Evolutionary conservation across 2,888 invertebrate species (phyloP), one percentile per base, ranked within the genome.

Genomic region (Dolichomitus sp.): DNA sequence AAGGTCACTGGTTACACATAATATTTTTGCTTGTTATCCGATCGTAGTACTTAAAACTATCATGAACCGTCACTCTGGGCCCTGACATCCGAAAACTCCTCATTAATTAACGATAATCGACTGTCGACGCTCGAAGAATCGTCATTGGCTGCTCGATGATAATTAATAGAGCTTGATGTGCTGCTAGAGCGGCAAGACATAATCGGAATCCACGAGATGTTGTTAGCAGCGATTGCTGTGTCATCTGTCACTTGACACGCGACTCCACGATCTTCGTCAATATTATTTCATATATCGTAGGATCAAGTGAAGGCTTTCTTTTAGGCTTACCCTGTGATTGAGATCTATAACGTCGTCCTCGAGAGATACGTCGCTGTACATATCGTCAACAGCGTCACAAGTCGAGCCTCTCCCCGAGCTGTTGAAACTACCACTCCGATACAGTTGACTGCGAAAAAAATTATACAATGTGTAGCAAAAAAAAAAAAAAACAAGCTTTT

Each of bases 321-420:
- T 30, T 7, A 2, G n/a, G 89, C 92, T 92, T 89, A 98, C 99
- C 96, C 98, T 98, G 94, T 98, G 98, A 94, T 97, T 98, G 92
- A 99, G 96, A 94, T 98, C 98, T 94, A 98, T 97, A 80, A 99
- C 97, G 94, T 98, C 98, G 93, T 99, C 98, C 93, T 97, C 97
- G 88, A 98, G 95, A 88, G 98, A 98, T 77, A 97, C 98, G 95
- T 99, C 98, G 87, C 98, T 98, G 95, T 98, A 98, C 96, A 98
- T 97, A 94, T 98, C 98, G 95, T 98, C 98, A 78, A 97, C 97
- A 91, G 97, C 97, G 94, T 98, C 98, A 94, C 98, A 98, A 92
- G 97, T 97, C 88, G 98, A 98, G 93, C 98, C 98, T 94, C 98
- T 96, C 87, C 98, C 98, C 81, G 98, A 98, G 90, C 98, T 98